phyloP scores from a whole-genome alignment of 2,888 invertebrate species.

The Morinoia aosen region DNA sequence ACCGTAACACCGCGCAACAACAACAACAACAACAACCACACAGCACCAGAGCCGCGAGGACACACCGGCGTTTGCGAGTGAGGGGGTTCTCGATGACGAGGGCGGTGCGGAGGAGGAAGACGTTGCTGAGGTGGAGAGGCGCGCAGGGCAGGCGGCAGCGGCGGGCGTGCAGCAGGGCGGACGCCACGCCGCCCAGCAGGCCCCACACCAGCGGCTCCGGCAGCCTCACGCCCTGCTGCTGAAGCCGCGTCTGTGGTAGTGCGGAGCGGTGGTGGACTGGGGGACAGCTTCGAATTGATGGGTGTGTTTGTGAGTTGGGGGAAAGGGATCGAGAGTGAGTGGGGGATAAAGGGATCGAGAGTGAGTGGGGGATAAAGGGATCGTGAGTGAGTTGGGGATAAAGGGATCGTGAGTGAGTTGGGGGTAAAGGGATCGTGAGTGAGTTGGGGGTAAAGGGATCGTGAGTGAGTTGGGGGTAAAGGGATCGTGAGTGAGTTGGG shows the following conservation, averaged over 20 bases:
- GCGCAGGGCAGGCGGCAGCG: slow-evolving; percentile 57
- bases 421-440: no score
- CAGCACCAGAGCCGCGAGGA: background rate
- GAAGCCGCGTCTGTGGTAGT: slow-evolving; percentile 58
- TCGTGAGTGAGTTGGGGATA: no score
- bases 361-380: no score
- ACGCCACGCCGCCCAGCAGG: slow-evolving; percentile 59
- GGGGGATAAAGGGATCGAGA: no score
- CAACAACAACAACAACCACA: no score
- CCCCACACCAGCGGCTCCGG: slow-evolving; percentile 64
- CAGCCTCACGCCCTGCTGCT: slow-evolving; percentile 55
- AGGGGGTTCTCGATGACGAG: slow-evolving; percentile 63
- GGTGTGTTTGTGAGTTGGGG: no score
- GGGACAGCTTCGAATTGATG: background rate
- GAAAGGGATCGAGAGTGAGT: no score
- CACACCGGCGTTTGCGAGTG: slow-evolving; percentile 62
- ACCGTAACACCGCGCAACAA: no score
- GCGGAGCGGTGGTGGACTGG: background rate
- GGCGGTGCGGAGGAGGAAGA: slow-evolving; percentile 61
- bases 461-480: no score
- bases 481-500: no score
- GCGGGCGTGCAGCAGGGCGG: slow-evolving; percentile 59
- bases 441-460: no score
- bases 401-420: no score
- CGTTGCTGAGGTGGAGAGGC: slow-evolving; percentile 61